Base-by-base conservation (phyloP, 2,797 vertebrate species). In the Hoplostethus mediterraneus region DNA sequence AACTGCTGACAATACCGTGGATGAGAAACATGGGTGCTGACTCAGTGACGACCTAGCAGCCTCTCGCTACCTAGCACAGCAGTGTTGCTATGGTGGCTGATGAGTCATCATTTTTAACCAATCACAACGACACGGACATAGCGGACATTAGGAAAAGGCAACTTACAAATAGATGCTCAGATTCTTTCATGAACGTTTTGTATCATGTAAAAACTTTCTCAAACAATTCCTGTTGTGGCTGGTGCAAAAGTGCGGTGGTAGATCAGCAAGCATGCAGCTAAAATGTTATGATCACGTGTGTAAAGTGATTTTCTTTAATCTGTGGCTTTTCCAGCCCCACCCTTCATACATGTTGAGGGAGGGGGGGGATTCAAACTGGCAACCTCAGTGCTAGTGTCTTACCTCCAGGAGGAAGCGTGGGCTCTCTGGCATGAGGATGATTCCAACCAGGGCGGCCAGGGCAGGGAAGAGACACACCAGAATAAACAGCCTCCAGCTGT, bases 371-470 rank as follows among this genome's bases (percentile, higher is more conserved):
- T 40, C 7, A 2, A 44, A 44, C 40, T 44, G 40, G 40, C 40
- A 44, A 44, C 40, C 40, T 44, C 8, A 13, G 3, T 21, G 11
- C 9, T 11, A 12, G 47, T 25, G 12, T 77, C 92, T 96, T 92
- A 99, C 98, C 98, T 99, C 97, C 44, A 99, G 93, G 70, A 99
- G 95, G 91, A 97, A 99, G 0, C 98, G 95, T 0, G 98, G 98
- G 86, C 98, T 99, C 91, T 99, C 98, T 0, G 98, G 98, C 96
- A 99, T 97, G 92, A 99, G 98, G 75, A 96, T 84, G 36, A 98
- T 84, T 0, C 97, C 97, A 44, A 96, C 71, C 60, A 99, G 92
- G 33, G 97, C 98, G 10, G 95, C 91, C 0, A 97, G 84, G 0
- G 95, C 95, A 1, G 98, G 98, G 73, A 99, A 93, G 30, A 95